phyloP scores from a whole-genome alignment of 1,140 invertebrate genomes.

The Eriosoma lanigerum region DNA sequence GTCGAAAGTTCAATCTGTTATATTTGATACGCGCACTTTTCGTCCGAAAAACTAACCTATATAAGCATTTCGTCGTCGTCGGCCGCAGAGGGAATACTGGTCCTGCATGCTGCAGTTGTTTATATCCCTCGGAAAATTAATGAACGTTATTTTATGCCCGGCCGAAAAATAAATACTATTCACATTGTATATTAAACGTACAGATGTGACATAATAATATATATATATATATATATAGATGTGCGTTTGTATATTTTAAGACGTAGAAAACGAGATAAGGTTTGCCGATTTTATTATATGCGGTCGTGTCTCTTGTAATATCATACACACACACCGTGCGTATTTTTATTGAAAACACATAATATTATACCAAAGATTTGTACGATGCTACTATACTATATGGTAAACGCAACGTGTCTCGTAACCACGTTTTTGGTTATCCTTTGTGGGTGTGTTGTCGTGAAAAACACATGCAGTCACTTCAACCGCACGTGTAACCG shows the following conservation, averaged over 20 bases:
- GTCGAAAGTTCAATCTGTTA: conserved; percentile 44
- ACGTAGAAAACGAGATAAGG: no score
- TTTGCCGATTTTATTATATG: no score
- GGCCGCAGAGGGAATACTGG: conserved; percentile 24
- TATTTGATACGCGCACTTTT: not conserved
- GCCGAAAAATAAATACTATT: not conserved
- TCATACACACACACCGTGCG: no score
- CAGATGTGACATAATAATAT: no score
- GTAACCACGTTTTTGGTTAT: not conserved
- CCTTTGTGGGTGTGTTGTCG: not conserved
- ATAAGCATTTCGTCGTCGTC: no score
- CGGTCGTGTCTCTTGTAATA: no score
- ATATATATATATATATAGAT: no score
- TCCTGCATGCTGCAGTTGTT: no score
- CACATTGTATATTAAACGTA: no score
- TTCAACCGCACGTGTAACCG: conserved; percentile 10
- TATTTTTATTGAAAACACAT: no score
- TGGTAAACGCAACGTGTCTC: not conserved
- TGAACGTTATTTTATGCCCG: not conserved
- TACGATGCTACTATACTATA: not conserved
- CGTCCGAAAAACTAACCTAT: not conserved
- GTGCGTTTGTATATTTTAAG: no score
- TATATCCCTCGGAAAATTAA: conserved; percentile 14
- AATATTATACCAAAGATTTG: not conserved
- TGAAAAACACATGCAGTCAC: conserved; percentile 6